Percentiles rank a stretch among this genome's conserved stretches.
Conservation (phyloP, 2,888 invertebrate genomes). For the Drosophila nigritarsus region DNA sequence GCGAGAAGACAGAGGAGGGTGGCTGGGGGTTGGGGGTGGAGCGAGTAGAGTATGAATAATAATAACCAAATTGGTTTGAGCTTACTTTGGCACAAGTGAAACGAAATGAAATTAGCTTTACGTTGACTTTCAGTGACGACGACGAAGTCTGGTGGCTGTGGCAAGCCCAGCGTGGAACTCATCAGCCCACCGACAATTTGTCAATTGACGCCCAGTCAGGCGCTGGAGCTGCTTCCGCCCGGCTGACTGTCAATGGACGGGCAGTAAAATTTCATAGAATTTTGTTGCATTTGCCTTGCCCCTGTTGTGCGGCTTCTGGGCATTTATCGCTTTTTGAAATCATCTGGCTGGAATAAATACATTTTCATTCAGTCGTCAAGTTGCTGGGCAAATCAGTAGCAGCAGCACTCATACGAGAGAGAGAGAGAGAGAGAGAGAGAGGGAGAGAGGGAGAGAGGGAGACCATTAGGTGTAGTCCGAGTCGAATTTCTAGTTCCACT, state of each 20-base stretch:
- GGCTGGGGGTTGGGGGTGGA: not conserved
- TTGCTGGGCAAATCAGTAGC: constrained; percentile 17
- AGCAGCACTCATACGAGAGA: not conserved
- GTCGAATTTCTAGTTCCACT: constrained; percentile 6
- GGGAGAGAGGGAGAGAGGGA: not conserved
- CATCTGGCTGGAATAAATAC: constrained; percentile 76
- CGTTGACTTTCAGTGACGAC: constrained; percentile 45
- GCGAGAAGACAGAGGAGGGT: not conserved
- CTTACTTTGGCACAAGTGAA: constrained; percentile 67
- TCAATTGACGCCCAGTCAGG: constrained; percentile 75
- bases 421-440: not conserved
- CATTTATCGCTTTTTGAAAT: constrained; percentile 70
- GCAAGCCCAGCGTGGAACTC: not conserved
- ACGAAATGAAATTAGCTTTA: constrained; percentile 75
- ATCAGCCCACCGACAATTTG: constrained; percentile 62
- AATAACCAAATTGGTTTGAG: constrained; percentile 71
- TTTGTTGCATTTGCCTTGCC: constrained; percentile 51
- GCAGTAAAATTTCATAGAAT: constrained; percentile 65
- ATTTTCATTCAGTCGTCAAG: constrained; percentile 40
- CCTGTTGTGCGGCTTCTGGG: constrained; percentile 25
- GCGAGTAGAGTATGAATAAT: constrained; percentile 62
- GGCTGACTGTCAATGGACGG: constrained; percentile 64
- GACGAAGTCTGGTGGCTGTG: not conserved
- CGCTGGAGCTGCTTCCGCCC: constrained; percentile 72
- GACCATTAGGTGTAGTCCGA: not conserved